Percentiles rank a stretch among this genome's conserved stretches.
phyloP scores from a whole-genome alignment of 1,140 invertebrate genomes.

The Cydia amplana region DNA sequence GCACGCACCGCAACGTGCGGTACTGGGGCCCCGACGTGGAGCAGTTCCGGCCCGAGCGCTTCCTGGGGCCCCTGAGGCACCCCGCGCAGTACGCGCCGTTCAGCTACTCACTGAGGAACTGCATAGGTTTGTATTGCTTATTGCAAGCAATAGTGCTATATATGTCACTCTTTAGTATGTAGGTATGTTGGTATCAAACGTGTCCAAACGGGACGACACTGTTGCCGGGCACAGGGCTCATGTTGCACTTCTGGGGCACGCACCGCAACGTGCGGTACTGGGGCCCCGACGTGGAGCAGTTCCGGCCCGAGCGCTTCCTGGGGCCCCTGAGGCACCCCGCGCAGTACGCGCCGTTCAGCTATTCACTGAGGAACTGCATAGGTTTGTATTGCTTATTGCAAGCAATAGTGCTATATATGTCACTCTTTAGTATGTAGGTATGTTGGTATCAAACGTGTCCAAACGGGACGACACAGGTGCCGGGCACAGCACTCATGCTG shows the following conservation, averaged over 20 bases:
- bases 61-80: slow-evolving; percentile 70
- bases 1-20: slow-evolving; percentile 35
- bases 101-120: slow-evolving; percentile 81
- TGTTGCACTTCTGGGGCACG: too few species aligned
- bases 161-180: too few species aligned
- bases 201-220: too few species aligned
- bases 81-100: slow-evolving; percentile 82
- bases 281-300: slow-evolving; percentile 81
- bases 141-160: too few species aligned
- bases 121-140: slow-evolving; percentile 68
- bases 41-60: slow-evolving; percentile 84
- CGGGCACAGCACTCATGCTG: too few species aligned
- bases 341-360: slow-evolving; percentile 82
- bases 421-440: too few species aligned
- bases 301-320: slow-evolving; percentile 84
- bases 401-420: too few species aligned
- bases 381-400: slow-evolving; percentile 54
- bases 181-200: too few species aligned
- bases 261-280: slow-evolving; percentile 59
- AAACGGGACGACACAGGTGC: too few species aligned
- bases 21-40: slow-evolving; percentile 82
- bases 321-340: slow-evolving; percentile 66
- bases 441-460: too few species aligned
- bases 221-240: too few species aligned
- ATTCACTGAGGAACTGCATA: slow-evolving; percentile 81